Evolutionary conservation across 2,888 invertebrate genomes (phyloP).

Genomic region (Clitarchus hookeri): DNA sequence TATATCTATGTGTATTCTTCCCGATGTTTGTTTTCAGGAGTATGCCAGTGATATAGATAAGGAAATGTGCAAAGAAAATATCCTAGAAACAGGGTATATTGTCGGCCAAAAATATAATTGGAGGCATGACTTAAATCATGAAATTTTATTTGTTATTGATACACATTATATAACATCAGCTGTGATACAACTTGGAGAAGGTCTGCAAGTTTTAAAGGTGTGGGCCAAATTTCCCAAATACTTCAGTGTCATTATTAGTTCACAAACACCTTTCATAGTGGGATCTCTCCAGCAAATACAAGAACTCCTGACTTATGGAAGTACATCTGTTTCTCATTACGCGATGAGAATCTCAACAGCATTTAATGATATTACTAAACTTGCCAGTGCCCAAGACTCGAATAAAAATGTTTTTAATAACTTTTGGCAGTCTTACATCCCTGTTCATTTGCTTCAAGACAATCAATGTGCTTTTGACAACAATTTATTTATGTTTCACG

Average conservation of each 20-base stretch:
- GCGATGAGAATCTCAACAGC: not conserved
- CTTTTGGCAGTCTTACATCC: not conserved
- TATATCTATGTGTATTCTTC: not conserved
- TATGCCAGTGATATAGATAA: not conserved
- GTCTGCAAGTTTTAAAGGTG: slow-evolving; percentile 18
- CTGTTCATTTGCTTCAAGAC: not conserved
- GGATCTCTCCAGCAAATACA: slow-evolving; percentile 24
- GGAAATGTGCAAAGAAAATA: not conserved
- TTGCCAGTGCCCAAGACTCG: not conserved
- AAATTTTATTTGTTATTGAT: not conserved
- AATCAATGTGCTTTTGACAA: not conserved
- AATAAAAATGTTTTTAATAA: not conserved
- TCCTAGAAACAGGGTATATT: not conserved
- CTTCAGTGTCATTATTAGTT: slow-evolving; percentile 17
- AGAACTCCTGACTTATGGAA: not conserved
- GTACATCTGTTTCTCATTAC: not conserved
- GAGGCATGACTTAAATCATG: not conserved
- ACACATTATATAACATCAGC: slow-evolving; percentile 15
- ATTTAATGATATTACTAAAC: not conserved
- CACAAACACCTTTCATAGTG: slow-evolving; percentile 24
- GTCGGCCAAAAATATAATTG: not conserved
- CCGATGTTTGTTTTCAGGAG: not conserved
- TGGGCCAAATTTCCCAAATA: slow-evolving; percentile 25
- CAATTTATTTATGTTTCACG: not conserved
- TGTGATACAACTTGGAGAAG: slow-evolving; percentile 30